These are phyloP conservation scores for Ophthalmolycus amberensis DNA, from an alignment of 2,113 vertebrate genomes.

Conservation along the genomic window DNA sequence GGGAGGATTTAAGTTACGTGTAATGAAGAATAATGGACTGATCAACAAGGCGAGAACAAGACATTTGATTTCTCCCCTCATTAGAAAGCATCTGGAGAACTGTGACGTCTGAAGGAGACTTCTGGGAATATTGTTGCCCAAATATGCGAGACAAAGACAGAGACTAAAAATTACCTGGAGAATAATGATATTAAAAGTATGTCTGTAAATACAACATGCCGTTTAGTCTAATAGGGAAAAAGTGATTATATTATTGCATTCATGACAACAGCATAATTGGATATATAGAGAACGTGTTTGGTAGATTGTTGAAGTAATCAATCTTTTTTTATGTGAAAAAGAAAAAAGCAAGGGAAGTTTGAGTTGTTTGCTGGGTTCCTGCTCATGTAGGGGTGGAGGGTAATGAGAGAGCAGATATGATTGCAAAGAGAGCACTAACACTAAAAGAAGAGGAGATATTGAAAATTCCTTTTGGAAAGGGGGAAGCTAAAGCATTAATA, in stretches of 20 bases:
- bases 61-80: background rate
- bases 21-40: background rate
- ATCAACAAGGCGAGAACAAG: background rate
- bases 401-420: no score
- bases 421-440: no score
- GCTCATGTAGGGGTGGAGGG: no score
- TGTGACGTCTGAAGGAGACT: background rate
- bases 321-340: background rate
- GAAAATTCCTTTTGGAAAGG: no score
- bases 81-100: background rate
- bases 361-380: background rate
- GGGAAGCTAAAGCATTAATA: no score
- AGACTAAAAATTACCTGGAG: background rate
- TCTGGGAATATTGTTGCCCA: background rate
- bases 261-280: background rate
- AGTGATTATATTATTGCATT: background rate
- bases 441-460: no score
- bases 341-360: background rate
- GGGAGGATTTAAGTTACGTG: background rate
- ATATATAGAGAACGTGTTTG: background rate
- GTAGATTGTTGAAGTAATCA: background rate
- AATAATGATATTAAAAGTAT: background rate
- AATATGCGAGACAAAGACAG: background rate
- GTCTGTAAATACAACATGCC: background rate
- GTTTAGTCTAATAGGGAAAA: no score